Percentiles rank a stretch among this genome's conserved stretches.
These are phyloP conservation scores for Eriocheir sinensis DNA, from an alignment of 1,140 invertebrate species.

Conservation along the genomic window DNA sequence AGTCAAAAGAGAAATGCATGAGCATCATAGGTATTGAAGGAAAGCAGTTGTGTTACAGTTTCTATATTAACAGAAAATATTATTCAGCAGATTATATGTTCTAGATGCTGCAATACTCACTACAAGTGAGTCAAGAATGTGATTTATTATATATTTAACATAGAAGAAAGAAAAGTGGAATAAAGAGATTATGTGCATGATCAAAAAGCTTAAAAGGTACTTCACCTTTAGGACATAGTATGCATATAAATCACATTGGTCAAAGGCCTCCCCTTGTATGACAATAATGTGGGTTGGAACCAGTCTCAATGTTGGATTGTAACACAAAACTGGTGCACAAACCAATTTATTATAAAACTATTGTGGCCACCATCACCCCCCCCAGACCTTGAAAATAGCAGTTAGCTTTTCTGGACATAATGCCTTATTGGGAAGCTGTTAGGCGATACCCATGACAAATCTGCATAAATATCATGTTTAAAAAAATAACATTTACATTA, in stretches of 20 bases:
- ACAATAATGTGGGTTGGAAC: neutral
- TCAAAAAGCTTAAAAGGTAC: constrained; percentile 47
- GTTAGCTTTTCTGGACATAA: constrained; percentile 24
- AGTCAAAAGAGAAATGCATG: too few species aligned
- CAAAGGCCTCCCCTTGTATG: constrained; percentile 64
- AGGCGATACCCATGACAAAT: neutral
- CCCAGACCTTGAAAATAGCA: neutral
- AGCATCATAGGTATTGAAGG: constrained; percentile 9
- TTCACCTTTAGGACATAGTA: constrained; percentile 50
- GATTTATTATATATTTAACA: constrained; percentile 48
- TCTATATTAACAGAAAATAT: constrained; percentile 67
- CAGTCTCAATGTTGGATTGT: neutral
- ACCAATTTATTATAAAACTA: constrained; percentile 40
- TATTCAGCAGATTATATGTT: constrained; percentile 51
- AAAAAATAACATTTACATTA: too few species aligned
- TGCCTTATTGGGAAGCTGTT: constrained; percentile 1
- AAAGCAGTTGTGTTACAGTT: constrained; percentile 49
- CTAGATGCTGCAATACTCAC: constrained; percentile 40
- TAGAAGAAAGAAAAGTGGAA: neutral
- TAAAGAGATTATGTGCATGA: constrained; percentile 34
- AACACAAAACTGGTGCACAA: constrained; percentile 57
- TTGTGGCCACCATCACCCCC: constrained; percentile 31
- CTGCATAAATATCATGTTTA: constrained; percentile 4
- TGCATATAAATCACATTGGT: constrained; percentile 65
- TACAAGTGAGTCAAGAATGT: constrained; percentile 54